Evolutionary conservation across 2,888 invertebrate species (phyloP).

Genomic region (Ophraella communa): DNA sequence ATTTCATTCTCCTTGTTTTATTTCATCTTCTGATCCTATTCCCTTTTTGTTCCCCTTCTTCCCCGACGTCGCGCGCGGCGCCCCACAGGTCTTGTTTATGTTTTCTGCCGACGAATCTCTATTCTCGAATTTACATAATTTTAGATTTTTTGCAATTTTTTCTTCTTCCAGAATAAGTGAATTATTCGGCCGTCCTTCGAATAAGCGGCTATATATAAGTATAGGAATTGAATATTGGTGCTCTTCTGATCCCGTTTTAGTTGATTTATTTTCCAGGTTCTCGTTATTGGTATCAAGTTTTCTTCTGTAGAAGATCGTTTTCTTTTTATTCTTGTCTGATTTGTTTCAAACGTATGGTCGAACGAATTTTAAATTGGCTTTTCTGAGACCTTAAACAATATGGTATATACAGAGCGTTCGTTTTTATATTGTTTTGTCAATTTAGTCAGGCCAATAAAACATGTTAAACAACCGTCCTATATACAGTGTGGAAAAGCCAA

Average conservation of each 20-base stretch:
- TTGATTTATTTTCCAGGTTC: constrained; percentile 29
- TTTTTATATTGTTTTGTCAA: too few relatives aligned
- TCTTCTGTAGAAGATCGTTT: constrained; percentile 10
- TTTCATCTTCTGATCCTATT: constrained; percentile 60
- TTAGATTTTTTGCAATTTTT: constrained; percentile 55
- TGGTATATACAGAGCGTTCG: too few relatives aligned
- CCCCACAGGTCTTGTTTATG: constrained; percentile 50
- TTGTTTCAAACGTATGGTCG: not conserved
- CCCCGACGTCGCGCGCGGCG: constrained; percentile 26
- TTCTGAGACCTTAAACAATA: too few relatives aligned
- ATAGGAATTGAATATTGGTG: constrained; percentile 39
- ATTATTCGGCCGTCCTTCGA: constrained; percentile 36
- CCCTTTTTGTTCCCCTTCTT: constrained; percentile 29
- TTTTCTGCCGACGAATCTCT: constrained; percentile 55
- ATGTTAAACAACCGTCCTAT: too few relatives aligned
- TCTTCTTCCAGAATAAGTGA: constrained; percentile 42
- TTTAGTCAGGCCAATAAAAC: too few relatives aligned
- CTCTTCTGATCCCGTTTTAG: constrained; percentile 25
- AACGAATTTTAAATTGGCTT: constrained; percentile 1
- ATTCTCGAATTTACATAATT: constrained; percentile 59
- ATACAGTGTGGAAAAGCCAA: too few relatives aligned
- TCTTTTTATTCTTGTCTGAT: constrained; percentile 7
- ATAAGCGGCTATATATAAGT: constrained; percentile 33
- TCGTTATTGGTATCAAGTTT: constrained; percentile 9
- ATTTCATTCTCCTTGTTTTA: constrained; percentile 61